These are phyloP conservation scores for Aurelia sp. DNA, from an alignment of 30 jellyfish, hydroid and myxozoan genomes.

Conservation along the genomic window DNA sequence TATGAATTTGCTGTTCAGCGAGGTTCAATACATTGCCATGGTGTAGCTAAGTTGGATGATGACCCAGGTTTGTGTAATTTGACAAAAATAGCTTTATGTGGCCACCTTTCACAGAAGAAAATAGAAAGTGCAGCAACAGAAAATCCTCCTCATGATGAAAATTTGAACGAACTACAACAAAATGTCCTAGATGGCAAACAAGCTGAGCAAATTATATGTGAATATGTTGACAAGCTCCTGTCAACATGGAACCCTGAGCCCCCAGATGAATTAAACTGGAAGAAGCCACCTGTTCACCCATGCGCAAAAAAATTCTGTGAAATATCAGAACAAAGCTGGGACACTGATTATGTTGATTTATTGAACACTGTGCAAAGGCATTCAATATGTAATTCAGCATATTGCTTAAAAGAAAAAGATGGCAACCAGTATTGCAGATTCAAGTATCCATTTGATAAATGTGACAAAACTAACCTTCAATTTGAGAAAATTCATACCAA, in stretches of 20 bases:
- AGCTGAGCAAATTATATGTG: conserved; percentile 10
- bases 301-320: background rate
- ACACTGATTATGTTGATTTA: conserved; percentile 39
- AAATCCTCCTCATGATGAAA: too few species aligned
- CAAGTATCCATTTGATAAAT: conserved; percentile 17
- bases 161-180: too few species aligned
- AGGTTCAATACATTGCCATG: conserved; percentile 31
- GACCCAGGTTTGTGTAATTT: conserved; percentile 49
- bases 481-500: conserved; percentile 31
- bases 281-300: conserved; percentile 21
- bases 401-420: background rate
- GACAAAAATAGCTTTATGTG: conserved; percentile 6
- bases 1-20: conserved; percentile 21
- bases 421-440: conserved; percentile 14
- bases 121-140: too few species aligned
- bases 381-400: conserved; percentile 13
- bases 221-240: background rate
- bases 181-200: background rate
- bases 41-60: conserved; percentile 21
- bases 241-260: conserved; percentile 7
- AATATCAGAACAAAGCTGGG: background rate
- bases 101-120: conserved; percentile 3
- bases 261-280: background rate
- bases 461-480: conserved; percentile 1
- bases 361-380: conserved; percentile 51